Conservation (phyloP, 2,113 vertebrate genomes). For the Apeltes quadracus region DNA sequence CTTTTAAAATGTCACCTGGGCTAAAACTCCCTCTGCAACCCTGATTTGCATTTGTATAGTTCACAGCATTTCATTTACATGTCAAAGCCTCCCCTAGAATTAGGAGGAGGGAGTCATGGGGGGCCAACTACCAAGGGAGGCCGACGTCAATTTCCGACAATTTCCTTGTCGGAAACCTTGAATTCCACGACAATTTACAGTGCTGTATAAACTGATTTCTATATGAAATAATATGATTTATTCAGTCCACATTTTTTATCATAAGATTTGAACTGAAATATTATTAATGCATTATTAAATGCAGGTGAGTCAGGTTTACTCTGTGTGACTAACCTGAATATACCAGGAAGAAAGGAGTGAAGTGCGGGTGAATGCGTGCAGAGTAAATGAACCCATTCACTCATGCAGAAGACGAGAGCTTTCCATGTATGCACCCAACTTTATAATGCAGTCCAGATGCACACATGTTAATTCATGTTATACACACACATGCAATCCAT, state of each 20-base stretch:
- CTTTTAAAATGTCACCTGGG: too few species aligned
- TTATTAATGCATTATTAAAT: constrained; percentile 14
- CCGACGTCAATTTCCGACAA: too few species aligned
- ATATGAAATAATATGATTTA: neutral
- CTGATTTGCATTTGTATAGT: too few species aligned
- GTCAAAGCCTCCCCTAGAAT: too few species aligned
- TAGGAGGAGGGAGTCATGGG: too few species aligned
- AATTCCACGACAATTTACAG: too few species aligned
- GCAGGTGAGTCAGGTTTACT: neutral
- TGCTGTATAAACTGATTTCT: too few species aligned
- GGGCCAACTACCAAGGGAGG: too few species aligned
- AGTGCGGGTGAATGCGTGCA: constrained; percentile 1
- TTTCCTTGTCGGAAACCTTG: too few species aligned
- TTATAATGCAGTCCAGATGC: neutral
- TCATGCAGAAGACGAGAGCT: constrained; percentile 5
- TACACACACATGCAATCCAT: neutral
- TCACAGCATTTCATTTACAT: too few species aligned
- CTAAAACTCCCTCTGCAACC: too few species aligned
- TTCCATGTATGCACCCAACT: neutral
- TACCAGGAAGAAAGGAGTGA: constrained; percentile 18
- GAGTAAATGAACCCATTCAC: constrained; percentile 25
- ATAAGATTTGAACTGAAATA: neutral
- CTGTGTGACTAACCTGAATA: neutral
- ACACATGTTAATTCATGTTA: constrained; percentile 12
- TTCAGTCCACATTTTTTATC: neutral